These are phyloP conservation scores for Nycticebus coucang DNA, from an alignment of 2,113 vertebrate genomes.

Conservation along the genomic window DNA sequence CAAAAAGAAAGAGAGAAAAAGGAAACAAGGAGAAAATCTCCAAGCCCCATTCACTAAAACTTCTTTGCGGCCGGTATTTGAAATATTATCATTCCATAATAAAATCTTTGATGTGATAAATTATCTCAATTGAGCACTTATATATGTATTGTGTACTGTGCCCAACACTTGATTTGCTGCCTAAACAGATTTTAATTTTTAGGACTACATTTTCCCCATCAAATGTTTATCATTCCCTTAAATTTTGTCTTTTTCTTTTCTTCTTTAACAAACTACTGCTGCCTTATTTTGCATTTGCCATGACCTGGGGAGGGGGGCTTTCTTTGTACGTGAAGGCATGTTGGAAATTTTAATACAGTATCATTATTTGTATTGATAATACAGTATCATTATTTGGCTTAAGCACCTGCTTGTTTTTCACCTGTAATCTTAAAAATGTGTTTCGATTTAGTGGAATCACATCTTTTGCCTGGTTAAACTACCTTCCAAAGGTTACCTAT, in stretches of 20 bases:
- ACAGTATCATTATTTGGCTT: not conserved
- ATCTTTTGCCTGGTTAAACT: not conserved
- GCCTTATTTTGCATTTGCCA: not conserved
- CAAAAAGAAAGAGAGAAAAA: not conserved
- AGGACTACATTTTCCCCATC: not conserved
- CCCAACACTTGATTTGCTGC: not conserved
- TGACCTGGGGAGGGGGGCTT: not conserved
- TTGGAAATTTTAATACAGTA: not conserved
- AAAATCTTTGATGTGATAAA: not conserved
- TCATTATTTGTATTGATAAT: too few species aligned
- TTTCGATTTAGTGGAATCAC: not conserved
- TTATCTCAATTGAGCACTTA: not conserved
- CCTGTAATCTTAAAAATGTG: not conserved
- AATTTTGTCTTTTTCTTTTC: not conserved
- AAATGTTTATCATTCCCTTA: not conserved
- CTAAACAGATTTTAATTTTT: slow-evolving; percentile 15
- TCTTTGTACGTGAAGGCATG: not conserved
- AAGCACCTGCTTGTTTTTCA: not conserved
- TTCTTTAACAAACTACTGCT: slow-evolving; percentile 5
- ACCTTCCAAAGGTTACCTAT: not conserved
- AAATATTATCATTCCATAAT: slow-evolving; percentile 7
- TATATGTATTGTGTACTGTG: not conserved
- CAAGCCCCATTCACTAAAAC: not conserved
- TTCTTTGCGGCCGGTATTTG: not conserved
- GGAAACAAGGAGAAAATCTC: not conserved